phyloP scores from a whole-genome alignment of 2,888 invertebrate species.

The Cephus pulcher region DNA sequence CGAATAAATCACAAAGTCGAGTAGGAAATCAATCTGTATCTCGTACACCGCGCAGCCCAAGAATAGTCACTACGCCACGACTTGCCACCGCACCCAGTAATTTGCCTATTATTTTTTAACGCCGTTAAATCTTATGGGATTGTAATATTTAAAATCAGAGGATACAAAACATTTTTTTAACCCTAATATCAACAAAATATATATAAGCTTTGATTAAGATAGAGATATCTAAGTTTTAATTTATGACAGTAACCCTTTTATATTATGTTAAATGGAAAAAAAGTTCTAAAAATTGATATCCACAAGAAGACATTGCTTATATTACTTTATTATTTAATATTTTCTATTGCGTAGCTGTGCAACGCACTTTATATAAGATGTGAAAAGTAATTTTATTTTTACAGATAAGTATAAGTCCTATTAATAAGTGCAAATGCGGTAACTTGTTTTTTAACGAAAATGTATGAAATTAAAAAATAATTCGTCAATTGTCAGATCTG shows the following conservation, averaged over 20 bases:
- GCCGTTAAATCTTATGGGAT: neutral
- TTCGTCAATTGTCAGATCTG: neutral
- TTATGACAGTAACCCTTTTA: neutral
- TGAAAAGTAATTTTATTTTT: neutral
- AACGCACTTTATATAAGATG: neutral
- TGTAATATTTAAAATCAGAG: neutral
- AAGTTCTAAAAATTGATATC: neutral
- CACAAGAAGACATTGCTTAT: neutral
- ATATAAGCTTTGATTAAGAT: neutral
- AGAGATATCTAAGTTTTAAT: neutral
- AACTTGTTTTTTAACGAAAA: neutral
- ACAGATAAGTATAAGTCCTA: neutral
- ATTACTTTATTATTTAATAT: neutral
- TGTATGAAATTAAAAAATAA: neutral
- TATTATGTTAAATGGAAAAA: neutral
- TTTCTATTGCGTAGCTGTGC: neutral
- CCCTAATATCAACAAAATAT: neutral
- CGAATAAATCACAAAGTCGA: constrained; percentile 29
- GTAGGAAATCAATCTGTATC: constrained; percentile 9
- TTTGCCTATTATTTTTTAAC: constrained; percentile 30
- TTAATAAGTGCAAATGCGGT: neutral
- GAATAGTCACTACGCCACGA: constrained; percentile 29
- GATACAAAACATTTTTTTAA: neutral
- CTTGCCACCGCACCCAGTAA: constrained; percentile 33
- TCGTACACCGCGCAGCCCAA: constrained; percentile 32